A percentile compares a stretch with the other conserved stretches of the same genome.
Conservation (phyloP, 2,797 vertebrate genomes). For the Eospalax fontanierii region DNA sequence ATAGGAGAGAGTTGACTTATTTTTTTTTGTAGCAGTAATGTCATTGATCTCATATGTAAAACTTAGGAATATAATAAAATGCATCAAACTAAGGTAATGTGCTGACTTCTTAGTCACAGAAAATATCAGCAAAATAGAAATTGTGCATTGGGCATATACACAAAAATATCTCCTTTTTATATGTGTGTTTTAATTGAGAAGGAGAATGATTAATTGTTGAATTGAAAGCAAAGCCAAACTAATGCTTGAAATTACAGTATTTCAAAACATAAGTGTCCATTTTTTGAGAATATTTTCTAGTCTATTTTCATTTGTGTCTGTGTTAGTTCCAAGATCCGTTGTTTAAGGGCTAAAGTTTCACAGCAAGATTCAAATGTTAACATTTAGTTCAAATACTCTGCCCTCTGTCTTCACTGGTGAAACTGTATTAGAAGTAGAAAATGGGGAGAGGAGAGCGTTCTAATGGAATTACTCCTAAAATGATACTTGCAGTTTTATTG, state of each 20-base stretch:
- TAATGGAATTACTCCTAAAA: no score
- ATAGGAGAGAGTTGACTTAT: neutral
- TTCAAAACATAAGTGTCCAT: neutral
- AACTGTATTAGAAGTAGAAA: neutral
- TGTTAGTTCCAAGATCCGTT: neutral
- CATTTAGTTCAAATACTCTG: neutral
- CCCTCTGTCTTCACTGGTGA: neutral
- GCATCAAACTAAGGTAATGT: neutral
- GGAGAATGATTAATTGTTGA: neutral
- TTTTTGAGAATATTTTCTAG: neutral
- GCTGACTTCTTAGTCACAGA: neutral
- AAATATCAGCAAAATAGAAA: neutral
- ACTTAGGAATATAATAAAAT: neutral
- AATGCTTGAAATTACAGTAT: neutral
- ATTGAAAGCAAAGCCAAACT: neutral
- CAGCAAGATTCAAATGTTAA: neutral
- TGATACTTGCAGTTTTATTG: no score
- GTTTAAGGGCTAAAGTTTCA: neutral
- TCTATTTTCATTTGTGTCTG: neutral
- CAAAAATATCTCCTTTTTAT: neutral
- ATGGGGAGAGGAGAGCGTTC: no score
- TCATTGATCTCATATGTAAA: neutral
- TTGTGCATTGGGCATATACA: neutral
- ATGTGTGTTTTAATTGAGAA: neutral
- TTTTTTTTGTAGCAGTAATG: neutral